Evolutionary conservation across 2,797 vertebrate genomes (phyloP).

Genomic region (Paedocypris micromegethes): DNA sequence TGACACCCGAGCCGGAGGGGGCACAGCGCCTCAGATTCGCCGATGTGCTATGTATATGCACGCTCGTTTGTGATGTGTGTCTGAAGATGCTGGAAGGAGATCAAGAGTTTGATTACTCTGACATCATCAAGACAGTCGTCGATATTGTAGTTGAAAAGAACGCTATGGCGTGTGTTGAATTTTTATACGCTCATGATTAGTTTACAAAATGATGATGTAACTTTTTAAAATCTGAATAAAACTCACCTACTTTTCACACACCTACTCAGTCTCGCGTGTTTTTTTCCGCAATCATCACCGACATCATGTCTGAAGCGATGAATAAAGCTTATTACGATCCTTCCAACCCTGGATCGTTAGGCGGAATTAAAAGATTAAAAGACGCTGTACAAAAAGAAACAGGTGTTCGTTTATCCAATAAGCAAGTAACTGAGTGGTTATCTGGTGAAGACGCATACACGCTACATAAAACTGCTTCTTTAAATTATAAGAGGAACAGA

Average conservation of each 20-base stretch:
- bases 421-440: constrained; percentile 13
- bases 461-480: background rate
- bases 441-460: constrained; percentile 3
- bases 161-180: background rate
- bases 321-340: constrained; percentile 6
- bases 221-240: too few species aligned
- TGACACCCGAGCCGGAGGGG: too few species aligned
- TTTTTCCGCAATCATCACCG: background rate
- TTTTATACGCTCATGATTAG: background rate
- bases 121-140: background rate
- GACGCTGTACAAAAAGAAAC: background rate
- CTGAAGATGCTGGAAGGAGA: background rate
- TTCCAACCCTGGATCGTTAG: constrained; percentile 3
- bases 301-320: background rate
- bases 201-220: background rate
- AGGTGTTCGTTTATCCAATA: background rate
- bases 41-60: background rate
- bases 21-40: background rate
- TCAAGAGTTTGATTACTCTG: background rate
- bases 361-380: constrained; percentile 8
- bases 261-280: too few species aligned
- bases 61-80: background rate
- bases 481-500: background rate
- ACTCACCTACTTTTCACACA: too few species aligned
- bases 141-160: background rate